Evolutionary conservation across 2,113 vertebrate genomes (phyloP).

Genomic region (Donacobius atricapilla): DNA sequence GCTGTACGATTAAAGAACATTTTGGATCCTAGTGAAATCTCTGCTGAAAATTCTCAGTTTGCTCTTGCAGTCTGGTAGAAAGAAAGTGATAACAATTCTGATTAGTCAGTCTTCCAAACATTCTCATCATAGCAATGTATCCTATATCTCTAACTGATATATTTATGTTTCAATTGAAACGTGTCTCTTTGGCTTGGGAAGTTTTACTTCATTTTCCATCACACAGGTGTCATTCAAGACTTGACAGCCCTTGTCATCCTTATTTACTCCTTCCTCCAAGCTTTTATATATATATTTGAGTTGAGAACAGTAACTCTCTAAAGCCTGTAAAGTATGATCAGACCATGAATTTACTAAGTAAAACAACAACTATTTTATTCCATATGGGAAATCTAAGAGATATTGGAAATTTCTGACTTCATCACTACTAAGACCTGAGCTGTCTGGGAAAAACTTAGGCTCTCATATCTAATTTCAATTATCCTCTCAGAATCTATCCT

Average conservation of each 20-base stretch:
- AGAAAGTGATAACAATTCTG: background rate
- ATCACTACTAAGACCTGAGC: background rate
- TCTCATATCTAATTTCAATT: background rate
- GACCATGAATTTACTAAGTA: background rate
- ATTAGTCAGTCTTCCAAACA: background rate
- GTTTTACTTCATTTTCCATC: background rate
- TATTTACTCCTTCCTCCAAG: background rate
- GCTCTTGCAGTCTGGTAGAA: background rate
- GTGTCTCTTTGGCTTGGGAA: background rate
- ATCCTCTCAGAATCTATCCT: background rate
- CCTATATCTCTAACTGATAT: background rate
- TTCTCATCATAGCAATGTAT: background rate
- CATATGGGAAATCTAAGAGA: background rate
- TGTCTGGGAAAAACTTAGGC: background rate
- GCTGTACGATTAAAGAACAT: background rate
- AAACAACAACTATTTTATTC: background rate
- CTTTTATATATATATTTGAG: background rate
- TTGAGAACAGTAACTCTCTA: background rate
- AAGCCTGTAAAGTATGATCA: background rate
- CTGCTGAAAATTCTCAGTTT: background rate
- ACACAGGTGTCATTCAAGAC: background rate
- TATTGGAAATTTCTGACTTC: background rate
- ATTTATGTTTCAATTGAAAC: background rate
- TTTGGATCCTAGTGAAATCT: background rate
- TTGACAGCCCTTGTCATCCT: background rate